Conservation (phyloP, 2,888 invertebrate genomes). For the Cerceris rybyensis region DNA sequence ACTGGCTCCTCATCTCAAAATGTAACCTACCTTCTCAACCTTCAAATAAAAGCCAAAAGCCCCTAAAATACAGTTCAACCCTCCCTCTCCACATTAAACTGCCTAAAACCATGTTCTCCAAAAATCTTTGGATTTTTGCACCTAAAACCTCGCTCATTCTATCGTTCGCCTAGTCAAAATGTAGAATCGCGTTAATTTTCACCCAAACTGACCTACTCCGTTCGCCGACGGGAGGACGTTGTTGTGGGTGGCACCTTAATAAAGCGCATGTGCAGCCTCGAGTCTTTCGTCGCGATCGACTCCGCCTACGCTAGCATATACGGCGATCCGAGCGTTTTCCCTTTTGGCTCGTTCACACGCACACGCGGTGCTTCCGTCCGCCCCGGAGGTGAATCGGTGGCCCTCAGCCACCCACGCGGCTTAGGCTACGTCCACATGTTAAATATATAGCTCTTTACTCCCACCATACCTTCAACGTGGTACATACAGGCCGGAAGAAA, state of each 20-base stretch:
- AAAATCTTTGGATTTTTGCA: no score
- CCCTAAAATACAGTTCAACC: no score
- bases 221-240: background rate
- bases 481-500: slow-evolving; percentile 39
- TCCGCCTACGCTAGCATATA: slow-evolving; percentile 71
- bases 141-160: no score
- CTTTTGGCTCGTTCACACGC: slow-evolving; percentile 52
- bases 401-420: slow-evolving; percentile 43
- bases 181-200: background rate
- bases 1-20: no score
- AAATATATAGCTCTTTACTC: background rate
- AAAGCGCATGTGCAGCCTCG: slow-evolving; percentile 73
- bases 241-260: slow-evolving; percentile 73
- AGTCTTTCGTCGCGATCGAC: slow-evolving; percentile 70
- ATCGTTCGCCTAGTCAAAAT: no score
- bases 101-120: no score
- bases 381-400: slow-evolving; percentile 43
- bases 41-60: no score
- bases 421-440: slow-evolving; percentile 44
- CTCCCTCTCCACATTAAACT: no score
- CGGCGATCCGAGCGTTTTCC: slow-evolving; percentile 52
- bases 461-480: slow-evolving; percentile 35
- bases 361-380: slow-evolving; percentile 50
- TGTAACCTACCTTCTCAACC: no score
- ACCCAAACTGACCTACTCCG: background rate